Conservation (phyloP, 2,113 vertebrate genomes). For the Gopherus evgoodei region DNA sequence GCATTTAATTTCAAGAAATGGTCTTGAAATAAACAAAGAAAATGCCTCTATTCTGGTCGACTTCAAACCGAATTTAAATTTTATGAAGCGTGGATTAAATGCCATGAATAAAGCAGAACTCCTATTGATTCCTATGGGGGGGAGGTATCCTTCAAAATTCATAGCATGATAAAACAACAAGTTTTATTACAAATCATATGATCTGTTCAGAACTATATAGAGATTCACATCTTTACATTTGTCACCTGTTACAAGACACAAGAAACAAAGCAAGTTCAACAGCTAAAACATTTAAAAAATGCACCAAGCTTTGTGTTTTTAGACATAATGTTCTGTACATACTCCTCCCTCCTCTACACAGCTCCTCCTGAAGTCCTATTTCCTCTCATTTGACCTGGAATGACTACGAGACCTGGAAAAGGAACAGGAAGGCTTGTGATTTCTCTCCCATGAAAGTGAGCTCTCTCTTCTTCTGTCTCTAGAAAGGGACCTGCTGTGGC, state of each 20-base stretch:
- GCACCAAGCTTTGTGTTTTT: conserved; percentile 75
- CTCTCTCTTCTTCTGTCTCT: conserved; percentile 95
- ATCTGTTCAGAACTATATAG: conserved; percentile 82
- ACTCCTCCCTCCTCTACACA: conserved; percentile 84
- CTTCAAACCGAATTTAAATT: not conserved
- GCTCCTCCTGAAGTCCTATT: conserved; percentile 83
- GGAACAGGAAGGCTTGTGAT: conserved; percentile 93
- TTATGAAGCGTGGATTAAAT: not conserved
- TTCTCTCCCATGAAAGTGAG: conserved; percentile 94
- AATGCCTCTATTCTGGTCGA: not conserved
- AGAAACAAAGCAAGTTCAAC: conserved; percentile 79
- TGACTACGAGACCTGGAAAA: conserved; percentile 96
- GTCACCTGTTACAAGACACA: conserved; percentile 84
- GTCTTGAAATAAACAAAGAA: not conserved
- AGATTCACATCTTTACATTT: conserved; percentile 82
- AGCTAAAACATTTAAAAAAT: conserved; percentile 87
- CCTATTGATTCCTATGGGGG: not conserved
- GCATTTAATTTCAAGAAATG: not conserved
- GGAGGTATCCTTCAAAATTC: not conserved
- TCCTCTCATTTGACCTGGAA: conserved; percentile 93
- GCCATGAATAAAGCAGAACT: not conserved
- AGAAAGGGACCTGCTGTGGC: conserved; percentile 87
- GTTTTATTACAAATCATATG: conserved; percentile 78
- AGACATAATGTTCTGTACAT: conserved; percentile 85
- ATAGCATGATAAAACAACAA: conserved; percentile 63